Evolutionary conservation across 2,113 vertebrate genomes (phyloP), one percentile per base, ranked within the genome.

Genomic region (Camarhynchus parvulus): DNA sequence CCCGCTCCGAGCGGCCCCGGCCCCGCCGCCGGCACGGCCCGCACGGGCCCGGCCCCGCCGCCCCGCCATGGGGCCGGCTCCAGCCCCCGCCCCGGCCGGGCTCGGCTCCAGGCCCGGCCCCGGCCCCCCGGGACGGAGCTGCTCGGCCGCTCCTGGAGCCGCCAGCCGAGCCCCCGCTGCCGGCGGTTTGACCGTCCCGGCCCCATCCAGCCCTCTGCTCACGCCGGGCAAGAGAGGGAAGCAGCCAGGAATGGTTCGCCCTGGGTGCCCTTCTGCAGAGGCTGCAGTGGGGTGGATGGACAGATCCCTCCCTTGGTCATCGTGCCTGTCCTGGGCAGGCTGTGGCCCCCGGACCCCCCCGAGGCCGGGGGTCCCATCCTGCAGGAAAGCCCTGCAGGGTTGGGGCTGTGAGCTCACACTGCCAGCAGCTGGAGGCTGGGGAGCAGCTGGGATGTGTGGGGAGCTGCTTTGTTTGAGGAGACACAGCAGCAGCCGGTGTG

Each of bases 351-450:
- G 41, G 67, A 37, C 5, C 42, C 35, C 35, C 10, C 19, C 12
- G 19, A 46, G 17, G 6, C 25, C 1, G 3, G 35, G 58, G 7
- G 5, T 67, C 28, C n/a, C 67, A 17, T 47, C 30, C 41, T 2
- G 0, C 28, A 33, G 84, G 37, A 42, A 31, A 66, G 2, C 9
- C 24, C 55, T 16, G 0, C 25, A 18, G 37, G 25, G 41, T 1
- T 52, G 47, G 42, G 13, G 72, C 44, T 0, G 0, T 22, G 31
- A 42, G 16, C 41, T 10, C n/a, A 6, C 0, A 1, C 39, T 47
- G 46, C 23, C 50, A 5, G 50, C 2, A 0, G 61, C 47, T 0
- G 47, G 21, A 7, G 47, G 66, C 52, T 0, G 47, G 21, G 23
- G 46, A n/a, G 31, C 20, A 20, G 52, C 58, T 14, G 69, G 39